Evolutionary conservation across 2,113 vertebrate genomes (phyloP).

Genomic region (Perccottus glenii): DNA sequence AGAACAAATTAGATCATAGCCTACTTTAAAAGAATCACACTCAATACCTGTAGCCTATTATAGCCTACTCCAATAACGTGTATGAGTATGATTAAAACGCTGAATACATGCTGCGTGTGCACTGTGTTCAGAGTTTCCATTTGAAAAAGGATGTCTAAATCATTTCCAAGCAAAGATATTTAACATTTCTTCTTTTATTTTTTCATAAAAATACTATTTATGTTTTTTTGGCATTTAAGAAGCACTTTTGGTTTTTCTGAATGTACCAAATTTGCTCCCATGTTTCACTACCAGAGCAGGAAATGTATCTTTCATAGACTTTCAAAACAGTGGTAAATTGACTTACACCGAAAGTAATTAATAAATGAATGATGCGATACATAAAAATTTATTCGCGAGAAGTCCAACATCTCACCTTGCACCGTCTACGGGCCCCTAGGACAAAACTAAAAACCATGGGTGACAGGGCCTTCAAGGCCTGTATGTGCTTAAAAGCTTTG

Average conservation of each 20-base stretch:
- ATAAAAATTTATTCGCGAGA: conserved; percentile 78
- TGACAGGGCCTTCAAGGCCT: no score
- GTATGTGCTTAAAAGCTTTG: no score
- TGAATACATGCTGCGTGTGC: not conserved
- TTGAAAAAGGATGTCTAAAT: no score
- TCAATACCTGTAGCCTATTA: conserved; percentile 47
- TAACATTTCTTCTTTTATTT: conserved; percentile 34
- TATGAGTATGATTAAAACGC: conserved; percentile 7
- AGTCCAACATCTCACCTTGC: conserved; percentile 81
- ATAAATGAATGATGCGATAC: not conserved
- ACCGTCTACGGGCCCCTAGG: no score
- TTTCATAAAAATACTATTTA: not conserved
- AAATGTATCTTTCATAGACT: conserved; percentile 67
- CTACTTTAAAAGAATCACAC: conserved; percentile 58
- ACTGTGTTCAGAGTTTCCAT: not conserved
- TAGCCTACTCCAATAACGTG: conserved; percentile 29
- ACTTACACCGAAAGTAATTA: conserved; percentile 2
- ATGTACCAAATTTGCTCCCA: conserved; percentile 60
- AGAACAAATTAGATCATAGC: conserved; percentile 68
- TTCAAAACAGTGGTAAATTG: conserved; percentile 1
- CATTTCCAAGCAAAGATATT: conserved; percentile 35
- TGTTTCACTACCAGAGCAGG: conserved; percentile 79
- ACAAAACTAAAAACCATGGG: no score
- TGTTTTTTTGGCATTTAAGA: not conserved
- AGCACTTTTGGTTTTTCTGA: conserved; percentile 42